phyloP scores from a whole-genome alignment of 2,888 invertebrate species.

The Andrena chrysosceles region DNA sequence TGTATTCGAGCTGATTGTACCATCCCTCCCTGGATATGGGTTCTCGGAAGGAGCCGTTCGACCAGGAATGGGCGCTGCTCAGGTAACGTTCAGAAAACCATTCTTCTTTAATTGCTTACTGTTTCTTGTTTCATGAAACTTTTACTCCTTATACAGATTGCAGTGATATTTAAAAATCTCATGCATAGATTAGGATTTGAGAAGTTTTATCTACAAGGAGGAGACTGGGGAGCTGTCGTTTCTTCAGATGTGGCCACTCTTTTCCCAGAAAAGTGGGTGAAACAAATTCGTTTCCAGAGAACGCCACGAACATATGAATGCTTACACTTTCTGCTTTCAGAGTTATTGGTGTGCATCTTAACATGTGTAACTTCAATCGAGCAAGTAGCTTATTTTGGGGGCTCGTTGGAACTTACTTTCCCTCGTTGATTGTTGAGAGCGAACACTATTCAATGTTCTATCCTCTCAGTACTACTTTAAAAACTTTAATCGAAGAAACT shows the following conservation, averaged over 20 bases:
- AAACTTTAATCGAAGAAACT: slow-evolving; percentile 82
- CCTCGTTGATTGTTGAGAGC: slow-evolving; percentile 86
- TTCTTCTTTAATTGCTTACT: no score
- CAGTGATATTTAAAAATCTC: slow-evolving; percentile 85
- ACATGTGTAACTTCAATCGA: slow-evolving; percentile 86
- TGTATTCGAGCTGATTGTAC: slow-evolving; percentile 89
- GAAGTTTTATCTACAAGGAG: slow-evolving; percentile 87
- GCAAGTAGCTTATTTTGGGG: slow-evolving; percentile 78
- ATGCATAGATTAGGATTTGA: slow-evolving; percentile 87
- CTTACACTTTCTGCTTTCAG: slow-evolving; percentile 74
- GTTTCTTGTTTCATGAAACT: slow-evolving; percentile 54
- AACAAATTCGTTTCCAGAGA: background rate
- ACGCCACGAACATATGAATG: background rate
- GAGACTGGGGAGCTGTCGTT: slow-evolving; percentile 88
- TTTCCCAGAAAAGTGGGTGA: slow-evolving; percentile 84
- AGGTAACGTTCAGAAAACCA: slow-evolving; percentile 66
- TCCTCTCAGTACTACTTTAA: slow-evolving; percentile 84
- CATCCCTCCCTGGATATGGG: slow-evolving; percentile 90
- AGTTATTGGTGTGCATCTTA: slow-evolving; percentile 88
- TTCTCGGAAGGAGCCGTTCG: slow-evolving; percentile 87
- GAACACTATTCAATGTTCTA: slow-evolving; percentile 86
- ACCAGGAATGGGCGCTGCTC: slow-evolving; percentile 83
- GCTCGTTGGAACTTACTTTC: slow-evolving; percentile 86
- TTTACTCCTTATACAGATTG: slow-evolving; percentile 76
- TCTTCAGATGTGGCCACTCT: slow-evolving; percentile 84